Evolutionary conservation across 2,797 vertebrate genomes (phyloP).

Genomic region (Borostomias antarcticus): DNA sequence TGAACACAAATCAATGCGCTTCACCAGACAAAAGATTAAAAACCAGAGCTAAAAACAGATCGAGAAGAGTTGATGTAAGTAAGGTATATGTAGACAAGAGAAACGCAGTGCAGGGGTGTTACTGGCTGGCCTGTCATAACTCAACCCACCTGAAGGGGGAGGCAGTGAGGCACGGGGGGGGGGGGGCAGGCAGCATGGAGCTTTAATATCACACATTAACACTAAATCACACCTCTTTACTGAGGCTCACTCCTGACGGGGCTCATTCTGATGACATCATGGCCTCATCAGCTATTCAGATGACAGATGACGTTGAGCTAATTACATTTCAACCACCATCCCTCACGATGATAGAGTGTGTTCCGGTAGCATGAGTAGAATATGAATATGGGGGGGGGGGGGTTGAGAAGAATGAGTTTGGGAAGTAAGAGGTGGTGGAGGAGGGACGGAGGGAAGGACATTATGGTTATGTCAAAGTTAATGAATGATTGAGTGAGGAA

Average conservation of each 20-base stretch:
- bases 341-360: neutral
- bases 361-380: neutral
- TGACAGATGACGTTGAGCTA: neutral
- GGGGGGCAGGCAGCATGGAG: no score
- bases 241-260: no score
- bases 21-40: neutral
- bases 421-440: neutral
- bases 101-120: neutral
- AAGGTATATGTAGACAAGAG: neutral
- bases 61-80: neutral
- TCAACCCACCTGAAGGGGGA: no score
- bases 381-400: neutral
- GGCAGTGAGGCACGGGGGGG: no score
- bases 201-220: no score
- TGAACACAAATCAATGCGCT: neutral
- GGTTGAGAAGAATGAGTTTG: neutral
- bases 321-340: slow-evolving; percentile 7
- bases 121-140: neutral
- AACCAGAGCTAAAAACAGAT: no score
- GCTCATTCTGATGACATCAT: neutral
- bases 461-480: slow-evolving; percentile 7
- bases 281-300: neutral
- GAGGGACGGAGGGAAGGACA: neutral
- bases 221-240: neutral
- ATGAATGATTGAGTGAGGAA: slow-evolving; percentile 1